phyloP scores from a whole-genome alignment of 2,113 vertebrate genomes.

The Propithecus coquereli region DNA sequence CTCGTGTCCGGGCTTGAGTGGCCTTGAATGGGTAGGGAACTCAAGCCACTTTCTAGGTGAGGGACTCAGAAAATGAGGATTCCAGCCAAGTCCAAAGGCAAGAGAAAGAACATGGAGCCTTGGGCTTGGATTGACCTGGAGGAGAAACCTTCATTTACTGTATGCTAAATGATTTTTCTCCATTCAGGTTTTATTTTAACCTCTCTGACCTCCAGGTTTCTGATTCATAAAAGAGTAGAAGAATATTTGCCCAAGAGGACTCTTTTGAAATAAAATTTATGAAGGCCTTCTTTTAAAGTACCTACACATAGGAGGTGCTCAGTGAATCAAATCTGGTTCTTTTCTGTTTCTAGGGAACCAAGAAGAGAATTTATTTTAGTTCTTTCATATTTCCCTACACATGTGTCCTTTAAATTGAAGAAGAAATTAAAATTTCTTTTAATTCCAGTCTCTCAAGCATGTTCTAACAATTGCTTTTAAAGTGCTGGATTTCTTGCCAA shows the following conservation, averaged over 20 bases:
- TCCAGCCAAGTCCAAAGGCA: not conserved
- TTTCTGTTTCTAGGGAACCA: not conserved
- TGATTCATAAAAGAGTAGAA: not conserved
- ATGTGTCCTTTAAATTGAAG: not conserved
- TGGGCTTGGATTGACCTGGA: fast-evolving
- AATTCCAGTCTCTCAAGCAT: not conserved
- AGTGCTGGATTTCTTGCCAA: not conserved
- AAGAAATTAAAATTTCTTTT: not conserved
- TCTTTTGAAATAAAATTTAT: not conserved
- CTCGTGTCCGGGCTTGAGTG: not conserved
- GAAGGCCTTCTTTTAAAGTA: not conserved
- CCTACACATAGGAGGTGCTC: not conserved
- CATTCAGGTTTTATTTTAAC: not conserved
- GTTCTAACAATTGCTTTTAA: not conserved
- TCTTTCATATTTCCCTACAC: not conserved
- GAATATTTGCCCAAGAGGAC: not conserved
- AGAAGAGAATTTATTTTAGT: not conserved
- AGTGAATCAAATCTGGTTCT: not conserved
- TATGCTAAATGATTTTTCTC: not conserved
- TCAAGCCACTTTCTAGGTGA: not conserved
- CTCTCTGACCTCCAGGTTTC: not conserved
- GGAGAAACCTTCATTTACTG: too few species aligned
- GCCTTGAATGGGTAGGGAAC: fast-evolving
- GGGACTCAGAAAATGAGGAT: fast-evolving
- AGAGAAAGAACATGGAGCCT: too few species aligned